Conservation (phyloP, 2,113 vertebrate species). For the Gambusia holbrooki region DNA sequence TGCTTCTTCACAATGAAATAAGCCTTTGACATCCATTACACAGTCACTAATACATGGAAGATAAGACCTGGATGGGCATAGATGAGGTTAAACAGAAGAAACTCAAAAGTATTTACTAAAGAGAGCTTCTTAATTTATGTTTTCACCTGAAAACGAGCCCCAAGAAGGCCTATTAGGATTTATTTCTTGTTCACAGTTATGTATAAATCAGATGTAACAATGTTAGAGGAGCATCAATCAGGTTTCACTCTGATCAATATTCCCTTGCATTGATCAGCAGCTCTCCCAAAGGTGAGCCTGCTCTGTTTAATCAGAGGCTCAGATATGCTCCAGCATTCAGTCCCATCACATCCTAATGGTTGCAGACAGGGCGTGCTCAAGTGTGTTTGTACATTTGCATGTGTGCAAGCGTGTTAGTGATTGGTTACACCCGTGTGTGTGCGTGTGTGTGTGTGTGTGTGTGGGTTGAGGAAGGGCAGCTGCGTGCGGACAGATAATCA, state of each 20-base stretch:
- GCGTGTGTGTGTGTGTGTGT: background rate
- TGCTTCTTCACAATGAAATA: no score
- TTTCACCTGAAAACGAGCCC: background rate
- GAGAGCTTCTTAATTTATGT: background rate
- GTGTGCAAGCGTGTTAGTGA: background rate
- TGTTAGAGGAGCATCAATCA: background rate
- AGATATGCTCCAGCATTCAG: slow-evolving; percentile 39
- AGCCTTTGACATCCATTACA: no score
- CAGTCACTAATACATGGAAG: background rate
- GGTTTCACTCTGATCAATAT: slow-evolving; percentile 36
- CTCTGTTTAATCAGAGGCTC: slow-evolving; percentile 7
- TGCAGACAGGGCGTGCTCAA: slow-evolving; percentile 18
- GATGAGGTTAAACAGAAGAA: background rate
- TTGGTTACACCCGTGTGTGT: background rate
- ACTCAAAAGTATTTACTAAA: background rate
- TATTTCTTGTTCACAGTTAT: background rate
- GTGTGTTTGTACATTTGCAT: background rate
- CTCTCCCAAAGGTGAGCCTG: slow-evolving; percentile 18
- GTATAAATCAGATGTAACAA: background rate
- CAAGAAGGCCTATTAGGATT: background rate
- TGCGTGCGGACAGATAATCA: slow-evolving; percentile 52
- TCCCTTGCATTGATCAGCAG: slow-evolving; percentile 21
- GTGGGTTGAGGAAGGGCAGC: slow-evolving; percentile 26
- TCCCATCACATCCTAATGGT: slow-evolving; percentile 36
- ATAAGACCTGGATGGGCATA: background rate